phyloP scores from a whole-genome alignment of 2,888 invertebrate genomes.

The Phaedon cochleariae region DNA sequence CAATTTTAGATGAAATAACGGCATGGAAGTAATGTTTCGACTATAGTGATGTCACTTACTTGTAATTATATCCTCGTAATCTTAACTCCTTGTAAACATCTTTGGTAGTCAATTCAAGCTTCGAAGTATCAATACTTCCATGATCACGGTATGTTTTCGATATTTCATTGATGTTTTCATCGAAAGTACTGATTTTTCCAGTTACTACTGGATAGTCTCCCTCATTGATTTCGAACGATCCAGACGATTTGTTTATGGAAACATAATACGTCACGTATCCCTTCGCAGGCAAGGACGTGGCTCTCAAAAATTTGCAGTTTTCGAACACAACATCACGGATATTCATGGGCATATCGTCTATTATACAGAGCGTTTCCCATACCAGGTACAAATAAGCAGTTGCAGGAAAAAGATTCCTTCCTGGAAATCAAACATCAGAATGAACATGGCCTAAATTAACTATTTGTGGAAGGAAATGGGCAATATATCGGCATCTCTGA shows the following conservation, averaged over 20 bases:
- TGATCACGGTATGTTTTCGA: no score
- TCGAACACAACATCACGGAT: constrained; percentile 67
- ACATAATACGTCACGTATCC: constrained; percentile 48
- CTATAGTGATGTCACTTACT: no score
- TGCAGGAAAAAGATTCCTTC: constrained; percentile 66
- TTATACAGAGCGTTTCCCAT: constrained; percentile 66
- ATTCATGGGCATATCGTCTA: constrained; percentile 55
- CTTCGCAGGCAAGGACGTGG: constrained; percentile 62
- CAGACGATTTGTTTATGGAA: constrained; percentile 40
- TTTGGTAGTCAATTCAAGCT: constrained; percentile 62
- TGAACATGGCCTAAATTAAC: no score
- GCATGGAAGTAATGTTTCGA: no score
- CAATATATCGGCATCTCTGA: no score
- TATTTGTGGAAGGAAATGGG: no score
- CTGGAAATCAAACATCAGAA: constrained; percentile 33
- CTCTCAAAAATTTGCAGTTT: constrained; percentile 68
- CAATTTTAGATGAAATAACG: no score
- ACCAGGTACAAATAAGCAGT: constrained; percentile 61
- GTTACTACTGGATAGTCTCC: constrained; percentile 38
- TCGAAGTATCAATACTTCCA: constrained; percentile 60
- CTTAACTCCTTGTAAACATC: constrained; percentile 76
- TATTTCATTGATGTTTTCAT: constrained; percentile 58
- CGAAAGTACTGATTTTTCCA: constrained; percentile 36
- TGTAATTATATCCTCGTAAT: constrained; percentile 72
- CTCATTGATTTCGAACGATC: constrained; percentile 53